Percentiles rank a stretch among this genome's conserved stretches.
Conservation (phyloP, 2,113 vertebrate genomes). For the Hippocampus mohnikei region DNA sequence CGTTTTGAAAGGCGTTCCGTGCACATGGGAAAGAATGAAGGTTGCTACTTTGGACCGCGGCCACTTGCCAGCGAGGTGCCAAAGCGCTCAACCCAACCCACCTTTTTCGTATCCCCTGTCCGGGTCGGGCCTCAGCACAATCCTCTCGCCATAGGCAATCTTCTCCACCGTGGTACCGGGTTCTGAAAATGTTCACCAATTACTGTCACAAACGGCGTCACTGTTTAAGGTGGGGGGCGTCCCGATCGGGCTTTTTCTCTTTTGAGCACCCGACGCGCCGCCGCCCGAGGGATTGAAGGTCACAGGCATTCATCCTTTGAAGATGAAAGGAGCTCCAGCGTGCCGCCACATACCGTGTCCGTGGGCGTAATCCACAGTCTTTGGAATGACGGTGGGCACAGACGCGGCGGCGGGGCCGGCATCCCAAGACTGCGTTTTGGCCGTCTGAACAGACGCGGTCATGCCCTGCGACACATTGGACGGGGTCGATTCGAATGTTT, state of each 20-base stretch:
- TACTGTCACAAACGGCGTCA: not conserved
- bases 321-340: constrained; percentile 9
- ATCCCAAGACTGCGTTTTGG: constrained; percentile 72
- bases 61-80: no score
- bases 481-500: not conserved
- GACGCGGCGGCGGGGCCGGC: constrained; percentile 42
- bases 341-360: constrained; percentile 77
- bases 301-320: no score
- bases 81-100: constrained; percentile 38
- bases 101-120: constrained; percentile 90
- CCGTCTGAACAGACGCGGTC: constrained; percentile 46
- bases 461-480: constrained; percentile 52
- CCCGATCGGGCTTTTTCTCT: no score
- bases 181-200: constrained; percentile 56
- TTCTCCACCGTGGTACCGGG: constrained; percentile 83
- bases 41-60: no score
- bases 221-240: no score
- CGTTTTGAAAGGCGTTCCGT: no score
- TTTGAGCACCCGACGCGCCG: no score
- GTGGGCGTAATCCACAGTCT: constrained; percentile 90
- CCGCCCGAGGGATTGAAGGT: no score
- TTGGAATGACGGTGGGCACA: constrained; percentile 79
- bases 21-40: no score
- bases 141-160: constrained; percentile 92
- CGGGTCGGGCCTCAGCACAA: constrained; percentile 89